Evolutionary conservation across 2,113 vertebrate species (phyloP), one percentile per base, ranked within the genome.

Genomic region (Podarcis cretensis): DNA sequence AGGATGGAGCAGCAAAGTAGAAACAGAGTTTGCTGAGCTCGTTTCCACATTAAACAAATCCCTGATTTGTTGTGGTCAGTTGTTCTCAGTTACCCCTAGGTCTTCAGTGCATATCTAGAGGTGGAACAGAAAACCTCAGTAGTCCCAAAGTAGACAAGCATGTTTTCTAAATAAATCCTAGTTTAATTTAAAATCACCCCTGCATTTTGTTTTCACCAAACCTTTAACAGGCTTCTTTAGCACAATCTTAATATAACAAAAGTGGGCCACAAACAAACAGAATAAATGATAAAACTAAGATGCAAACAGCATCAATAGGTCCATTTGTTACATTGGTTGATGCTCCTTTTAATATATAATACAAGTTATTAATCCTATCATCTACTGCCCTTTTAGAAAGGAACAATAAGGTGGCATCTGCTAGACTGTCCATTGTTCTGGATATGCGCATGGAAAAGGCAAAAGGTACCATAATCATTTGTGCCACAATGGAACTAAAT

Each of bases 381-480:
- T 76, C 90, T 57, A 71, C 68, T 88, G 88, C 90, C 35, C 90
- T 91, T 93, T 89, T 81, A 37, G n/a, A 90, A 92, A 89, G 71
- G 16, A 88, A 91, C 59, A 2, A 25, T 87, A 93, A 84, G 54
- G 91, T 93, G 80, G 94, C 94, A 94, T 96, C 95, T 97, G 96
- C 89, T 20, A 30, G 5, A 83, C 66, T 92, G 91, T 92, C 91
- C 89, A 77, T 92, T 93, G 95, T 90, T 92, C 63, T 88, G 91
- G 92, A 90, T 68, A 66, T 14, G 4, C 83, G 91, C 94, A 91
- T 91, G 89, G 93, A 92, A 81, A 76, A 89, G 90, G 86, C 76
- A 37, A 85, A 95, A 95, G 93, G 92, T 87, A 48, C 95, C 95
- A 48, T 89, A 91, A 94, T 93, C 92, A 96, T 96, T 96, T 95